These are phyloP conservation scores for Eumacrocentrus americanus DNA, from an alignment of 2,888 invertebrate genomes.

Conservation along the genomic window DNA sequence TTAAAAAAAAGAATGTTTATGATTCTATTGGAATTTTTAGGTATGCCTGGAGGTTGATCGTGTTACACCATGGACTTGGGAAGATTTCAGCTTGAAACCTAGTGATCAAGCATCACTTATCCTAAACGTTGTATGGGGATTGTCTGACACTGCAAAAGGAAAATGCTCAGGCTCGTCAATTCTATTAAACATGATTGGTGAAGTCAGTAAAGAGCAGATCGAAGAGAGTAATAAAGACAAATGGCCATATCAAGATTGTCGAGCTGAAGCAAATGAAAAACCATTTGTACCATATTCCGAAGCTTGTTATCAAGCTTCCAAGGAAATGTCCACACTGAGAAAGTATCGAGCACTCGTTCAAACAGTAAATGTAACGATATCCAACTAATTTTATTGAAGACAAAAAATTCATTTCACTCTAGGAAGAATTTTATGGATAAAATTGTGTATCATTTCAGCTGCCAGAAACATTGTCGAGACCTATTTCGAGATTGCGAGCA, in stretches of 20 bases:
- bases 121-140: constrained; percentile 51
- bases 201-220: constrained; percentile 49
- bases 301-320: constrained; percentile 55
- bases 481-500: constrained; percentile 47
- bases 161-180: constrained; percentile 53
- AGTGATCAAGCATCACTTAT: constrained; percentile 46
- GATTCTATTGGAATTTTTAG: constrained; percentile 37
- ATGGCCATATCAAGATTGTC: constrained; percentile 55
- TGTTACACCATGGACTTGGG: constrained; percentile 54
- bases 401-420: too few relatives aligned
- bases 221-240: constrained; percentile 41
- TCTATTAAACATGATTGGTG: constrained; percentile 47
- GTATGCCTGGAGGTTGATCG: constrained; percentile 51
- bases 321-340: constrained; percentile 55
- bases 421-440: background rate
- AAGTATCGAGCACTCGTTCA: constrained; percentile 47
- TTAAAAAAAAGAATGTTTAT: constrained; percentile 12
- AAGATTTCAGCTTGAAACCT: constrained; percentile 50
- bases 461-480: constrained; percentile 43
- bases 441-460: constrained; percentile 38
- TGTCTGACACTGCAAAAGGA: constrained; percentile 48
- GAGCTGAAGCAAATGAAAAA: constrained; percentile 43
- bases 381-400: too few relatives aligned
- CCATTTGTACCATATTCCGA: constrained; percentile 50
- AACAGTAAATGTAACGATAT: constrained; percentile 53